Evolutionary conservation across 2,113 vertebrate species (phyloP).

Genomic region (Poeciliopsis occidentalis): DNA sequence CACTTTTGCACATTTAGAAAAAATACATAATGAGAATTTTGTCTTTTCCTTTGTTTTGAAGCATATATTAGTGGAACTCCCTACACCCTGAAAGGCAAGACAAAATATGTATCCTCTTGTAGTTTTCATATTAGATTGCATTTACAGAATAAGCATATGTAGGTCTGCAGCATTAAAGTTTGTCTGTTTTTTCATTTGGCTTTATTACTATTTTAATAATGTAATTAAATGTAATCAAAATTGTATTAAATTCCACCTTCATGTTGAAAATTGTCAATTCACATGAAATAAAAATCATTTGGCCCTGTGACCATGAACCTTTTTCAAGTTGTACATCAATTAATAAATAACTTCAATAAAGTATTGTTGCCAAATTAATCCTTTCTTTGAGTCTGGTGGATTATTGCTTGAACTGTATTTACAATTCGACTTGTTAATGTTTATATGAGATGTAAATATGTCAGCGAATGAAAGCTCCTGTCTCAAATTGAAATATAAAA

Average conservation of each 20-base stretch:
- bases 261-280: constrained; percentile 6
- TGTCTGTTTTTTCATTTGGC: background rate
- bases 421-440: background rate
- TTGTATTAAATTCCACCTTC: background rate
- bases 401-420: constrained; percentile 6
- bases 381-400: constrained; percentile 15
- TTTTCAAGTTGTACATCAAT: constrained; percentile 31
- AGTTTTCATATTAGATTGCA: background rate
- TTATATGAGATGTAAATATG: background rate
- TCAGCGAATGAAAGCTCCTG: background rate
- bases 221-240: background rate
- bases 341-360: constrained; percentile 40
- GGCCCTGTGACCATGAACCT: constrained; percentile 11
- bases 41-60: background rate
- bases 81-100: background rate
- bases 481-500: background rate
- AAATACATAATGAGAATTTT: background rate
- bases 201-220: background rate
- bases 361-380: constrained; percentile 20
- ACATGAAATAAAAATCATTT: constrained; percentile 3
- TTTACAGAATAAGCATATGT: background rate
- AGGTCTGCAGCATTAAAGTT: background rate
- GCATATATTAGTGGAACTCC: background rate
- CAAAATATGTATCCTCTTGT: background rate
- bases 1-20: background rate